A percentile compares a stretch with the other conserved stretches of the same genome.
Conservation (phyloP, 1,140 invertebrate genomes). For the Tetragonula clypearis region DNA sequence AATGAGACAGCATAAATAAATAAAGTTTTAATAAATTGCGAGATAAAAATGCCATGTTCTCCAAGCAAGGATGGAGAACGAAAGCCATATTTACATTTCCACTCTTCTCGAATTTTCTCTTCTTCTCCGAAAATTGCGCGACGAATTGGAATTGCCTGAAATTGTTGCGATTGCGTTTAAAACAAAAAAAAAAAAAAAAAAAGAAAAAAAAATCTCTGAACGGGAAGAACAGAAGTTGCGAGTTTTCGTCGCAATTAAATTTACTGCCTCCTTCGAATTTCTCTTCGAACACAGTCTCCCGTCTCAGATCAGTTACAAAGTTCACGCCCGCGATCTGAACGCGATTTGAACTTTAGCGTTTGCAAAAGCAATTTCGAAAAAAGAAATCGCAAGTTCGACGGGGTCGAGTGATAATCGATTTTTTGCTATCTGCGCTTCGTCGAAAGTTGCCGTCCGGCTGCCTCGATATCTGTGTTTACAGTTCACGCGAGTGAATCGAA, state of each 20-base stretch:
- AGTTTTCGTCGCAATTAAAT: neutral
- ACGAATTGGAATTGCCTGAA: too few relatives aligned
- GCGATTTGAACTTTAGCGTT: neutral
- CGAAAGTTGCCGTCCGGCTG: neutral
- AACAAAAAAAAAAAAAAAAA: too few relatives aligned
- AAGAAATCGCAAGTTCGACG: constrained; percentile 8
- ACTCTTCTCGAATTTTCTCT: neutral
- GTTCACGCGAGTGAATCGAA: neutral
- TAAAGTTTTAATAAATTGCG: neutral
- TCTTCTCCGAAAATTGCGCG: neutral
- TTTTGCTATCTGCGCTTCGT: neutral
- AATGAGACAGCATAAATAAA: neutral
- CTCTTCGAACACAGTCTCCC: neutral
- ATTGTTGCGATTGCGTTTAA: too few relatives aligned
- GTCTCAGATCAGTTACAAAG: constrained; percentile 15
- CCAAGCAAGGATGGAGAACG: neutral
- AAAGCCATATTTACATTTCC: neutral
- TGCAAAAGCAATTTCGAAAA: too few relatives aligned
- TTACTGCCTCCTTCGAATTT: neutral
- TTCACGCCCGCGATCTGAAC: neutral
- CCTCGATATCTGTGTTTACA: neutral
- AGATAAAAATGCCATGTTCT: neutral
- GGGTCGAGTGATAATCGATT: constrained; percentile 33
- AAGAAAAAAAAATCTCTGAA: too few relatives aligned
- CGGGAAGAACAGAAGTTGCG: too few relatives aligned